These are phyloP conservation scores for Eugnorisma glareosa DNA, from an alignment of 2,888 invertebrate species.

Conservation along the genomic window DNA sequence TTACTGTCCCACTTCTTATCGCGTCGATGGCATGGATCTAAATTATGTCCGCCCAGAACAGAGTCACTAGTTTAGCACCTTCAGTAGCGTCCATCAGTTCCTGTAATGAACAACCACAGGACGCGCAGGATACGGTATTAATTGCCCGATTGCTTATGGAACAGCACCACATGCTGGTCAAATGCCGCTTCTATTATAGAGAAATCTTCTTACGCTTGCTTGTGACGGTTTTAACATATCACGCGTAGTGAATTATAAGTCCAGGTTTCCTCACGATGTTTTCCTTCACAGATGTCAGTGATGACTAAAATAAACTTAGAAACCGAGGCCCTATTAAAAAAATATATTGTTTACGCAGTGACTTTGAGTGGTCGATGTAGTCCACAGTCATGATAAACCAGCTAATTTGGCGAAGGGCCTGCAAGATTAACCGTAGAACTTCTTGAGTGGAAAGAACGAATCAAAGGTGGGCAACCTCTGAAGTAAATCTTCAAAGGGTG, in stretches of 20 bases:
- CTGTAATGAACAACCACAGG: too few species aligned
- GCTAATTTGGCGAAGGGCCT: too few species aligned
- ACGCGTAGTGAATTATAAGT: background rate
- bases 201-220: background rate
- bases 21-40: background rate
- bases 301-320: too few species aligned
- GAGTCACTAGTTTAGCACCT: background rate
- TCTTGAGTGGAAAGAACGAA: background rate
- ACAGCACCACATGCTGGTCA: background rate
- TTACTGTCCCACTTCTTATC: background rate
- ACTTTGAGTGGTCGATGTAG: too few species aligned
- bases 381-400: too few species aligned
- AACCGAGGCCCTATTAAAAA: too few species aligned
- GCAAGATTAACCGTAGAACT: too few species aligned
- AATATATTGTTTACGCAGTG: too few species aligned
- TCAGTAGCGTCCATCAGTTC: background rate
- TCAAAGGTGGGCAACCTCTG: background rate
- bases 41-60: background rate
- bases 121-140: too few species aligned
- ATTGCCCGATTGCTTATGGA: background rate
- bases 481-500: background rate
- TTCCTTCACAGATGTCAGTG: too few species aligned
- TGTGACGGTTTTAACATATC: background rate
- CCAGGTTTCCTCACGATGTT: too few species aligned
- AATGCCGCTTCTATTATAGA: background rate